phyloP scores from a whole-genome alignment of 2,113 vertebrate species.

The Cynoglossus semilaevis region DNA sequence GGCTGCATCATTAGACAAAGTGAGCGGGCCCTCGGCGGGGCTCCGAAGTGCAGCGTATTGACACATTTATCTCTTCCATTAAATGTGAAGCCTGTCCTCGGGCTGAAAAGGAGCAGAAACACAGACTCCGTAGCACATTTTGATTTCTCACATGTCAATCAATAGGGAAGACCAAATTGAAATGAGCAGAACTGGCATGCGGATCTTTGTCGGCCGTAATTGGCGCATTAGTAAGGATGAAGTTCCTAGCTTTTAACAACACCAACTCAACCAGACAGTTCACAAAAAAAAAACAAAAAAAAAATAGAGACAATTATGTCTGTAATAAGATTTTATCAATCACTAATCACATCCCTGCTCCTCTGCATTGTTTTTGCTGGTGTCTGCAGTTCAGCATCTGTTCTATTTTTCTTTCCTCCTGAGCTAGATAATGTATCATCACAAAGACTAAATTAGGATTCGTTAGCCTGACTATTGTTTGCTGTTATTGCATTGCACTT shows the following conservation, averaged over 20 bases:
- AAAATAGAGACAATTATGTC: slow-evolving; percentile 14
- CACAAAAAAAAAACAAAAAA: slow-evolving; percentile 24
- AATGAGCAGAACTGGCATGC: slow-evolving; percentile 9
- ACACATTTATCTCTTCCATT: slow-evolving; percentile 46
- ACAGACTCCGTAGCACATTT: slow-evolving; percentile 22
- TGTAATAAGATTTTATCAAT: slow-evolving; percentile 37
- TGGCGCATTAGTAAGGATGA: slow-evolving; percentile 29
- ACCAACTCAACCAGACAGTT: slow-evolving; percentile 29
- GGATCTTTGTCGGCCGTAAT: background rate
- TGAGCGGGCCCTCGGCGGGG: slow-evolving; percentile 24
- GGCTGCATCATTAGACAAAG: slow-evolving; percentile 45
- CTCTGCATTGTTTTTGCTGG: slow-evolving; percentile 12
- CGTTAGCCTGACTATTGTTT: slow-evolving; percentile 61
- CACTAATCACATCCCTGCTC: slow-evolving; percentile 4
- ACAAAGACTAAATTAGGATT: slow-evolving; percentile 64
- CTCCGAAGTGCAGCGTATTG: slow-evolving; percentile 20
- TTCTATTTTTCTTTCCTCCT: slow-evolving; percentile 23
- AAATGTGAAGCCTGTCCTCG: slow-evolving; percentile 1
- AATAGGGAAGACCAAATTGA: slow-evolving; percentile 23
- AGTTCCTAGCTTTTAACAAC: slow-evolving; percentile 24
- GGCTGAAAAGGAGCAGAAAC: slow-evolving; percentile 16
- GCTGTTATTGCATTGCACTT: slow-evolving; percentile 53
- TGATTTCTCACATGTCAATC: slow-evolving; percentile 34
- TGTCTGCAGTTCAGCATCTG: slow-evolving; percentile 25
- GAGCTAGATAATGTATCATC: slow-evolving; percentile 53